A percentile compares a stretch with the other conserved stretches of the same genome.
Evolutionary conservation across 2,113 vertebrate genomes (phyloP).

Genomic region (Epinephelus lanceolatus): DNA sequence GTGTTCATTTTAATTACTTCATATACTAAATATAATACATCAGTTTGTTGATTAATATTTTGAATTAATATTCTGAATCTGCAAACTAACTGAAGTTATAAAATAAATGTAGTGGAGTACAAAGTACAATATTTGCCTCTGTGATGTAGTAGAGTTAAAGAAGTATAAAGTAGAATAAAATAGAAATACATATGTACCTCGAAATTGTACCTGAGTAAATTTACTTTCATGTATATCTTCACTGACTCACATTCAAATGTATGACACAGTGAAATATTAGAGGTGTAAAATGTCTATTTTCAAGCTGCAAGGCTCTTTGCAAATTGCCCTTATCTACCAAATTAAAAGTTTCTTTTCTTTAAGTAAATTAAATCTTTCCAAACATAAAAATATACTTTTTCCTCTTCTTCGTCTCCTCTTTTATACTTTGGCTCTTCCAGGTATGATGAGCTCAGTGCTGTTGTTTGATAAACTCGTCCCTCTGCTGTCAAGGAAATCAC

Average conservation of each 20-base stretch:
- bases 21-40: no score
- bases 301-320: neutral
- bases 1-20: neutral
- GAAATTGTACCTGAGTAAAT: neutral
- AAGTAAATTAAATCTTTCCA: neutral
- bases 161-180: neutral
- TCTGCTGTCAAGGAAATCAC: slow-evolving; percentile 18
- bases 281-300: neutral
- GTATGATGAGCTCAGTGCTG: slow-evolving; percentile 78
- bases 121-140: neutral
- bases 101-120: neutral
- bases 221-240: neutral
- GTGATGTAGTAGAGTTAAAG: neutral
- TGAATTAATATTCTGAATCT: neutral
- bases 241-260: neutral
- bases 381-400: neutral
- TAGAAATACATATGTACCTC: neutral
- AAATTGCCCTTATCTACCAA: neutral
- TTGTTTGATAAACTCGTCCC: slow-evolving; percentile 74
- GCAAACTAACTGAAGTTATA: neutral
- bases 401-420: neutral
- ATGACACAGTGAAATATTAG: neutral
- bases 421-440: slow-evolving; percentile 47
- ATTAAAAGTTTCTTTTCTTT: neutral
- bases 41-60: no score